A percentile compares a stretch with the other conserved stretches of the same genome.
Evolutionary conservation across 1,140 invertebrate genomes (phyloP).

Genomic region (Anastrepha ludens): DNA sequence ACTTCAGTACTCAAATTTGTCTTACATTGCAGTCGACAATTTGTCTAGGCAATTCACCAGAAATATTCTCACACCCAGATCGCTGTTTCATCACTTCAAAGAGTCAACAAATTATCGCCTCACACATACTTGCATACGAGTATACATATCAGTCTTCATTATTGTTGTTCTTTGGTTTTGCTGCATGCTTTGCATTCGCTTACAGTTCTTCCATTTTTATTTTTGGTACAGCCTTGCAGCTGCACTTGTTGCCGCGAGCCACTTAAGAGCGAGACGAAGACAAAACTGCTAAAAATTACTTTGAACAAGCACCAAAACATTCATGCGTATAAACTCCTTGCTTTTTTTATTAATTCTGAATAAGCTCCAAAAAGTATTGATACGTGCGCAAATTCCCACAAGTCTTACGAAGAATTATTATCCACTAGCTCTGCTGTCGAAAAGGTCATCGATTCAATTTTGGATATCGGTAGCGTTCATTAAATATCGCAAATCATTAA

Average conservation of each 20-base stretch:
- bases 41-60: neutral
- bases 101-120: neutral
- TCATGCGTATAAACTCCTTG: too few relatives aligned
- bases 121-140: neutral
- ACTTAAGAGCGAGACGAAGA: neutral
- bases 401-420: too few relatives aligned
- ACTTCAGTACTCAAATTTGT: neutral
- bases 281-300: constrained; percentile 9
- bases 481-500: too few relatives aligned
- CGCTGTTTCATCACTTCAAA: neutral
- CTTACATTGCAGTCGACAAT: neutral
- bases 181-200: neutral
- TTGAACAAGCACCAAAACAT: neutral
- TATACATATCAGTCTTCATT: too few relatives aligned
- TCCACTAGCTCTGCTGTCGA: too few relatives aligned
- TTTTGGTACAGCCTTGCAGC: neutral
- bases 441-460: too few relatives aligned
- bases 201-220: neutral
- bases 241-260: neutral
- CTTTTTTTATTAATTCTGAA: too few relatives aligned
- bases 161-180: neutral
- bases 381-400: too few relatives aligned
- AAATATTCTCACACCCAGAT: neutral
- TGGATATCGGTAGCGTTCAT: too few relatives aligned
- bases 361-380: too few relatives aligned